These are phyloP conservation scores for Tromatobia lineatoria DNA, from an alignment of 2,888 invertebrate genomes.

Conservation along the genomic window DNA sequence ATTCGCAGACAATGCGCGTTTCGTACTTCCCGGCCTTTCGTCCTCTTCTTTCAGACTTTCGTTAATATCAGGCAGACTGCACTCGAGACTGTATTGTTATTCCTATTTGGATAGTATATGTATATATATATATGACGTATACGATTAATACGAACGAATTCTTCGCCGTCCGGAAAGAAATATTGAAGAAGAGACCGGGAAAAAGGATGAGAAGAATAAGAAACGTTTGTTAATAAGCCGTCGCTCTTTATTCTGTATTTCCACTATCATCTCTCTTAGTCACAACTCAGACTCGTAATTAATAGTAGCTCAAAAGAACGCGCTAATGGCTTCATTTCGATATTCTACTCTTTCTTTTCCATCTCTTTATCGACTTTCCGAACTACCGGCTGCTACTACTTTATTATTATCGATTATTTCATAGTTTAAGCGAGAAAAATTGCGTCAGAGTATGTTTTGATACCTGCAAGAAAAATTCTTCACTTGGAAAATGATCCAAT, in stretches of 20 bases:
- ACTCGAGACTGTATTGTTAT: slow-evolving; percentile 33
- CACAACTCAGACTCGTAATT: slow-evolving; percentile 29
- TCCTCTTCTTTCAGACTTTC: slow-evolving; percentile 35
- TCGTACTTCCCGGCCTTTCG: slow-evolving; percentile 9
- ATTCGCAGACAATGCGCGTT: slow-evolving; percentile 37
- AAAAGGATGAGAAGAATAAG: neutral
- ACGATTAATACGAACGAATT: slow-evolving; percentile 46
- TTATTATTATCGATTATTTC: slow-evolving; percentile 30
- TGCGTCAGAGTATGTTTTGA: neutral
- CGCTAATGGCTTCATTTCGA: slow-evolving; percentile 46
- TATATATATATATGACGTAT: slow-evolving; percentile 34
- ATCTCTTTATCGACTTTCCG: slow-evolving; percentile 37
- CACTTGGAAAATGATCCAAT: neutral
- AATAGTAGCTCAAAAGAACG: slow-evolving; percentile 39
- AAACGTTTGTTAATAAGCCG: slow-evolving; percentile 48
- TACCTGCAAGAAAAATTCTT: neutral
- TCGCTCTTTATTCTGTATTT: slow-evolving; percentile 41
- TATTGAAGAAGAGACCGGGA: slow-evolving; percentile 20
- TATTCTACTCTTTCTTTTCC: slow-evolving; percentile 14
- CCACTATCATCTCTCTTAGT: slow-evolving; percentile 6
- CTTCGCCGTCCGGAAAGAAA: slow-evolving; percentile 35
- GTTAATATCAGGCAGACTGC: slow-evolving; percentile 43
- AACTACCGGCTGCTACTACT: neutral
- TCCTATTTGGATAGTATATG: neutral
- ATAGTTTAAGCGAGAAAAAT: neutral